These are phyloP conservation scores for Cheilosia vulpina DNA, from an alignment of 2,888 invertebrate genomes.

Conservation along the genomic window DNA sequence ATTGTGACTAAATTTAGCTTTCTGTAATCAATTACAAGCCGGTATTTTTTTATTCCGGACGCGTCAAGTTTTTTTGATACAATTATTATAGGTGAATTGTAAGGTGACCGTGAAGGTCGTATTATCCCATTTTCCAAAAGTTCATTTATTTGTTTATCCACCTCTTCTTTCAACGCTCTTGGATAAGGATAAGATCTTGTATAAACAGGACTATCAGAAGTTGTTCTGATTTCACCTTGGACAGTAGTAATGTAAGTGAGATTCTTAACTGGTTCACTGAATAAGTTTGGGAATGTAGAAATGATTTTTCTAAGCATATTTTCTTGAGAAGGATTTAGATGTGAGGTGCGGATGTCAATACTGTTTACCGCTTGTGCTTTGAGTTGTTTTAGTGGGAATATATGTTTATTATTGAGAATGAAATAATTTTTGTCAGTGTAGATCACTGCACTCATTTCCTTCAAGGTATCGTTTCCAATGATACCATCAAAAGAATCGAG, in stretches of 20 bases:
- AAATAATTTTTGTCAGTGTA: constrained; percentile 12
- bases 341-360: background rate
- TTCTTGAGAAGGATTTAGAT: background rate
- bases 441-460: constrained; percentile 19
- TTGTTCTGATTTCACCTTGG: background rate
- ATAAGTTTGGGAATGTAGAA: background rate
- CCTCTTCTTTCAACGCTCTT: background rate
- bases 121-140: constrained; percentile 7
- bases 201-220: constrained; percentile 1
- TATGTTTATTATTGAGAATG: background rate
- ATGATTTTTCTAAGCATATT: background rate
- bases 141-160: constrained; percentile 1
- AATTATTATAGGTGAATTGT: background rate
- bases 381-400: background rate
- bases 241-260: constrained; percentile 3
- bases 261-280: constrained; percentile 2
- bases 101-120: constrained; percentile 7
- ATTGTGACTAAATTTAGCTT: constrained; percentile 41
- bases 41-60: constrained; percentile 4
- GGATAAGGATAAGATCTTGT: constrained; percentile 5
- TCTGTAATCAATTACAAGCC: constrained; percentile 14
- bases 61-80: constrained; percentile 18
- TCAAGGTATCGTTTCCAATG: constrained; percentile 14
- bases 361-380: background rate
- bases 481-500: constrained; percentile 19